Conservation (phyloP, 1,140 invertebrate genomes). For the Apis laboriosa region DNA sequence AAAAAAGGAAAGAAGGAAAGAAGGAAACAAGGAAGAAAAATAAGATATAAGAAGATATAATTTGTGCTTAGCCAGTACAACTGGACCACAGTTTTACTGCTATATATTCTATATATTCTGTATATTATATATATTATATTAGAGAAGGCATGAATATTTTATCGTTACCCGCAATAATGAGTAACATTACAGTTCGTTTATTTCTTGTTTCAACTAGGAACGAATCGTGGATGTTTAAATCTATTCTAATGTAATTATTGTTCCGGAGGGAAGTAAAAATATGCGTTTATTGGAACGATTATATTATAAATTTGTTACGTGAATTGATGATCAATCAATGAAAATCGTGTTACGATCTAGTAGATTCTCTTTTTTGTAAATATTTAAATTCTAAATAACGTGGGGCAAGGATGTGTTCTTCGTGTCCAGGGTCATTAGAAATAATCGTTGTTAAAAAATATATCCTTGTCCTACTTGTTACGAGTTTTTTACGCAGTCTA, state of each 20-base stretch:
- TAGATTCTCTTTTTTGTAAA: conserved; percentile 32
- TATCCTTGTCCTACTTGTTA: conserved; percentile 39
- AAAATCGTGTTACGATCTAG: background rate
- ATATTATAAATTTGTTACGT: conserved; percentile 2
- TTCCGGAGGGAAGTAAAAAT: background rate
- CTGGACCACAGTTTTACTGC: conserved; percentile 17
- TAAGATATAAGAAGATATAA: too few species aligned
- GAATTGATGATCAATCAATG: conserved; percentile 7
- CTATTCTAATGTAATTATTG: background rate
- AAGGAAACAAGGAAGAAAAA: too few species aligned
- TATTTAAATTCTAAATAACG: conserved; percentile 18
- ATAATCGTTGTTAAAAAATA: conserved; percentile 52
- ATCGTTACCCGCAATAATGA: conserved; percentile 6
- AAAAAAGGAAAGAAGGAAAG: too few species aligned
- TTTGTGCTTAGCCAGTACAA: conserved; percentile 23
- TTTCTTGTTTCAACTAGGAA: conserved; percentile 15
- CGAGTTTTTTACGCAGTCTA: conserved; percentile 11
- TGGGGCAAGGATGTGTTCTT: conserved; percentile 26
- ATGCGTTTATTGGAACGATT: background rate
- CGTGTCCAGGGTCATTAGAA: conserved; percentile 49
- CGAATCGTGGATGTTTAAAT: conserved; percentile 6
- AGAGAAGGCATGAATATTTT: conserved; percentile 2
- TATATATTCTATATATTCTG: conserved; percentile 40
- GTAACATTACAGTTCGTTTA: conserved; percentile 9
- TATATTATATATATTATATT: conserved; percentile 32